Percentiles rank a stretch among this genome's conserved stretches.
Conservation (phyloP, 2,888 invertebrate genomes). For the Pterobdella sp. region DNA sequence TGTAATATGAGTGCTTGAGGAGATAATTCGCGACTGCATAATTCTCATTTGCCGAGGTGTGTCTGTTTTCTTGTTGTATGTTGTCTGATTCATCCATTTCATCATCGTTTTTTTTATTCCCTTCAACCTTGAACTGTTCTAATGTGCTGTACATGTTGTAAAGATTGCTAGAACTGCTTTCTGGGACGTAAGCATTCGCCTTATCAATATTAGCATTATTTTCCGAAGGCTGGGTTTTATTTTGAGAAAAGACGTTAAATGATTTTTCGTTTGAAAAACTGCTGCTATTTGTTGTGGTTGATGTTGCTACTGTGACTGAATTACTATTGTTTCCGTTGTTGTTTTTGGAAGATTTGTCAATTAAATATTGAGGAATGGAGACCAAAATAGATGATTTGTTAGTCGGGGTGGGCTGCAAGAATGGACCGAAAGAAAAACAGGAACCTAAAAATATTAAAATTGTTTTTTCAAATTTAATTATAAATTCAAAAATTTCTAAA, state of each 20-base stretch:
- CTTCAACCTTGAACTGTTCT: not conserved
- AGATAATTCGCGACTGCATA: slow-evolving; percentile 9
- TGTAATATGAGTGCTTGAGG: not conserved
- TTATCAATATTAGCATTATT: not conserved
- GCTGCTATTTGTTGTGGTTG: not conserved
- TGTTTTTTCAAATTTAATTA: not conserved
- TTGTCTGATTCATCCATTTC: not conserved
- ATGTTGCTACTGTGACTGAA: not conserved
- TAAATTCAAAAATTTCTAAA: not conserved
- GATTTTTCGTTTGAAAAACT: not conserved
- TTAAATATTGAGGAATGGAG: slow-evolving; percentile 12
- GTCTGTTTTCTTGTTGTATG: not conserved
- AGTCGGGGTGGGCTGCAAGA: not conserved
- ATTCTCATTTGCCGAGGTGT: not conserved
- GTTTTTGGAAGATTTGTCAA: not conserved
- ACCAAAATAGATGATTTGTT: slow-evolving; percentile 21
- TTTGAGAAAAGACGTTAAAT: not conserved
- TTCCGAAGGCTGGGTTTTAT: not conserved
- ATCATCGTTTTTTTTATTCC: not conserved
- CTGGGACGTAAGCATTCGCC: not conserved
- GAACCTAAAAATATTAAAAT: not conserved
- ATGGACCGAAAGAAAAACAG: not conserved
- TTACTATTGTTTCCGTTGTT: not conserved
- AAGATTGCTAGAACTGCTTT: not conserved
- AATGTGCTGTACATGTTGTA: slow-evolving; percentile 9